These are phyloP conservation scores for Drosophila kanapiae DNA, from an alignment of 1,140 invertebrate genomes.

Conservation along the genomic window DNA sequence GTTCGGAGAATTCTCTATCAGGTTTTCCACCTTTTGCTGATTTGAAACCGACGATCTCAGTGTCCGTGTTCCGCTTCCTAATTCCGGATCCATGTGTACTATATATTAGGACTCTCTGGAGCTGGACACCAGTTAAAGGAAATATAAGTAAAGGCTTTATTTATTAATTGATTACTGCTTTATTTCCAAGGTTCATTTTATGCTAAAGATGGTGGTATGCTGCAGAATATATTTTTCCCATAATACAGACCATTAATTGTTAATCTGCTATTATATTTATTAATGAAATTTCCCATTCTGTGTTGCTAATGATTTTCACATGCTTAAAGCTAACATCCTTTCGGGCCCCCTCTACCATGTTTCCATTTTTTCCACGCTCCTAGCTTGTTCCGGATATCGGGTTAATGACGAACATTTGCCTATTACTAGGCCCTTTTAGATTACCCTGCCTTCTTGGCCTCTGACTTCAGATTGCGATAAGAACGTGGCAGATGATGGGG, in stretches of 20 bases:
- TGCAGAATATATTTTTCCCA: not conserved
- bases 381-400: constrained; percentile 20
- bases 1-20: no score
- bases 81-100: no score
- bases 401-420: constrained; percentile 40
- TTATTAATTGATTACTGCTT: no score
- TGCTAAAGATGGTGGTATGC: no score
- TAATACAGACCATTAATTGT: not conserved
- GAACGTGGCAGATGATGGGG: not conserved
- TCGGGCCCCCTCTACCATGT: not conserved
- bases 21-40: no score
- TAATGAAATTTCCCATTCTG: not conserved
- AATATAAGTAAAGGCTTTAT: no score
- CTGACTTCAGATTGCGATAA: constrained; percentile 17
- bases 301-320: not conserved
- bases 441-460: constrained; percentile 16
- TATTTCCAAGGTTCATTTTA: no score
- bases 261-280: not conserved
- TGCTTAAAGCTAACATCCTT: not conserved
- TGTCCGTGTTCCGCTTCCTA: no score
- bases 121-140: no score
- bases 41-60: no score
- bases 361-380: not conserved
- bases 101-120: no score
- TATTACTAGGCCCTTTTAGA: constrained; percentile 35